Evolutionary conservation across 2,797 vertebrate species (phyloP).

Genomic region (Gambelia wislizenii): DNA sequence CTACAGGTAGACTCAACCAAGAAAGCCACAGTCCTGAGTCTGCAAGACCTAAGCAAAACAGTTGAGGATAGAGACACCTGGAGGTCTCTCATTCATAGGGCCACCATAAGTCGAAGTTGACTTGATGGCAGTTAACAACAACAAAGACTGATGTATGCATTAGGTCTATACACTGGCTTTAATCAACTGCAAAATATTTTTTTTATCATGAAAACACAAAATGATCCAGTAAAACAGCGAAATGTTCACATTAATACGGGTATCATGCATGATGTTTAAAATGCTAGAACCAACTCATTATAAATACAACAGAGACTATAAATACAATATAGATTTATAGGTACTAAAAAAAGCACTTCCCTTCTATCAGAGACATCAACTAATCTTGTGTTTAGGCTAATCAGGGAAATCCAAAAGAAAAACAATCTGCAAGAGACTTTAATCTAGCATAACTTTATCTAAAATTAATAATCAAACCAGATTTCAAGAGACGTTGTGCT

Average conservation of each 20-base stretch:
- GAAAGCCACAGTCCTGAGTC: too few relatives aligned
- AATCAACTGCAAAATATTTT: not conserved
- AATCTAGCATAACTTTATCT: conserved; percentile 43
- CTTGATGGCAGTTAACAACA: too few relatives aligned
- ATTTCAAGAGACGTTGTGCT: conserved; percentile 19
- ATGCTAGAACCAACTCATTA: conserved; percentile 5
- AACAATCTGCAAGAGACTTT: conserved; percentile 25
- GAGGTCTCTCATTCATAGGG: too few relatives aligned
- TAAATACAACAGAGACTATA: conserved; percentile 6
- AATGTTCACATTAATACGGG: conserved; percentile 8
- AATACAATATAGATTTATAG: not conserved
- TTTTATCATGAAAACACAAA: conserved; percentile 7
- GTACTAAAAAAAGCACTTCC: conserved; percentile 26
- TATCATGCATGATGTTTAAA: not conserved
- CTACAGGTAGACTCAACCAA: too few relatives aligned
- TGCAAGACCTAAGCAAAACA: too few relatives aligned
- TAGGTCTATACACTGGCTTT: not conserved
- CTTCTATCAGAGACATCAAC: conserved; percentile 12
- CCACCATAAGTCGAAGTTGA: too few relatives aligned
- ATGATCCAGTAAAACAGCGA: not conserved
- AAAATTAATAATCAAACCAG: conserved; percentile 49
- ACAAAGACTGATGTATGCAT: not conserved
- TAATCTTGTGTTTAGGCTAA: conserved; percentile 35
- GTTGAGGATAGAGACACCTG: too few relatives aligned
- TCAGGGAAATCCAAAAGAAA: not conserved